Conservation (phyloP, 2,797 vertebrate genomes). For the Ceyx erithaca region DNA sequence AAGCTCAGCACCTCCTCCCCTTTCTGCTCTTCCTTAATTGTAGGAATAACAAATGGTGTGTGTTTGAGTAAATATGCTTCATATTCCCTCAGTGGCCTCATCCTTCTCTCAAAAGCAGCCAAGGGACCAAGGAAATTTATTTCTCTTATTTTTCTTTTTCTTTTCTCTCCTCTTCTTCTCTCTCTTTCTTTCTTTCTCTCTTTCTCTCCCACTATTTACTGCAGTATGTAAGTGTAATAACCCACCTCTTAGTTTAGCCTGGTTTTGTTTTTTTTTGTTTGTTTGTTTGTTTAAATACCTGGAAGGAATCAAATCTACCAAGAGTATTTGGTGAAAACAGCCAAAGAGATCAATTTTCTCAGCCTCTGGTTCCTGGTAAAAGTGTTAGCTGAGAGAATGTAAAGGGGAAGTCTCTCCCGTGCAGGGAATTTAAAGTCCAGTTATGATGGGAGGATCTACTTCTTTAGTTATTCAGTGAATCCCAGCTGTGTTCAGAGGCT, state of each 20-base stretch:
- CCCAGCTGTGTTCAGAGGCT: slow-evolving; percentile 50
- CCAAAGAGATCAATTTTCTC: slow-evolving; percentile 72
- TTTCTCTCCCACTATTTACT: background rate
- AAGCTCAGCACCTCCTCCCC: background rate
- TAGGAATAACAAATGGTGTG: background rate
- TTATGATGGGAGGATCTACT: slow-evolving; percentile 50
- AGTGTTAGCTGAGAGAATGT: slow-evolving; percentile 62
- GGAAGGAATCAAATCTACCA: slow-evolving; percentile 64
- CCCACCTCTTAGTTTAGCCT: slow-evolving; percentile 6
- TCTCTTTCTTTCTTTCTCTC: no score
- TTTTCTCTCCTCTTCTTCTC: no score
- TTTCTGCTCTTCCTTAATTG: background rate
- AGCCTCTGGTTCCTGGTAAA: slow-evolving; percentile 60
- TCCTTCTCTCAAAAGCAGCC: background rate
- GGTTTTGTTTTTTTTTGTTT: background rate
- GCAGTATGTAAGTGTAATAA: slow-evolving; percentile 17
- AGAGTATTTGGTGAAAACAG: slow-evolving; percentile 62
- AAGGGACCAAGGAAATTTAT: background rate
- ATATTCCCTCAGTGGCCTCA: background rate
- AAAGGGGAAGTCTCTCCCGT: slow-evolving; percentile 56
- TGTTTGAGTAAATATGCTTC: background rate
- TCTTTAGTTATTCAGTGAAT: slow-evolving; percentile 59
- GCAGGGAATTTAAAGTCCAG: slow-evolving; percentile 67
- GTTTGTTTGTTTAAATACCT: background rate
- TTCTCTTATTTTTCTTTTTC: background rate